Conservation (phyloP, 2,113 vertebrate genomes). For the Numida meleagris region DNA sequence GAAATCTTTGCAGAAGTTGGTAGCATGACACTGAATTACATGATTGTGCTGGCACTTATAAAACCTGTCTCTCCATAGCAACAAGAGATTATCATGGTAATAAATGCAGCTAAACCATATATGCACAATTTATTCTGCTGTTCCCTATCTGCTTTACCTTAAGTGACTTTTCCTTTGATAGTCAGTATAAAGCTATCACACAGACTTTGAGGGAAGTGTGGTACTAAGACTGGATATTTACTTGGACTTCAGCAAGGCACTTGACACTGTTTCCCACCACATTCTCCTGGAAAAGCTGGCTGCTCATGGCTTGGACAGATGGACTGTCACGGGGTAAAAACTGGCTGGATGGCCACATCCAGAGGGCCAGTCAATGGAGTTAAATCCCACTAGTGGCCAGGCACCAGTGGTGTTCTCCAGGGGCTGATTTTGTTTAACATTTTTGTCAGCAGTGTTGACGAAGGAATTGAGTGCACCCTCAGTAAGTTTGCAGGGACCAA, state of each 20-base stretch:
- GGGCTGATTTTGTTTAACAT: neutral
- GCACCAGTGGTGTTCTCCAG: neutral
- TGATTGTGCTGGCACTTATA: neutral
- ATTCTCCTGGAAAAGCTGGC: neutral
- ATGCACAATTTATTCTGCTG: neutral
- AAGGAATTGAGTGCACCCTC: neutral
- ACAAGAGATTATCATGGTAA: constrained; percentile 25
- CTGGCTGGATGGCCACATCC: neutral
- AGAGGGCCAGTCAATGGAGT: neutral
- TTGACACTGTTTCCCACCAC: neutral
- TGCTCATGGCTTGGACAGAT: neutral
- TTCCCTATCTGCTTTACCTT: neutral
- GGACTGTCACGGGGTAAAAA: neutral
- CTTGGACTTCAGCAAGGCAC: neutral
- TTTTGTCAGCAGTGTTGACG: neutral
- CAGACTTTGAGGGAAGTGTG: neutral
- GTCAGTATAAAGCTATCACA: neutral
- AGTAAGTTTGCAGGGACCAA: neutral
- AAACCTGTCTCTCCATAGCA: constrained; percentile 53
- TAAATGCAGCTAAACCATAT: neutral
- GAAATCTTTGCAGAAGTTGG: neutral
- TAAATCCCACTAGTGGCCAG: neutral
- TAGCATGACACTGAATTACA: neutral
- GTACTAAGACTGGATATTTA: neutral
- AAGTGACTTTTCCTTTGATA: constrained; percentile 26